Conservation (phyloP, 2,113 vertebrate species). For the Phoenicopterus ruber region DNA sequence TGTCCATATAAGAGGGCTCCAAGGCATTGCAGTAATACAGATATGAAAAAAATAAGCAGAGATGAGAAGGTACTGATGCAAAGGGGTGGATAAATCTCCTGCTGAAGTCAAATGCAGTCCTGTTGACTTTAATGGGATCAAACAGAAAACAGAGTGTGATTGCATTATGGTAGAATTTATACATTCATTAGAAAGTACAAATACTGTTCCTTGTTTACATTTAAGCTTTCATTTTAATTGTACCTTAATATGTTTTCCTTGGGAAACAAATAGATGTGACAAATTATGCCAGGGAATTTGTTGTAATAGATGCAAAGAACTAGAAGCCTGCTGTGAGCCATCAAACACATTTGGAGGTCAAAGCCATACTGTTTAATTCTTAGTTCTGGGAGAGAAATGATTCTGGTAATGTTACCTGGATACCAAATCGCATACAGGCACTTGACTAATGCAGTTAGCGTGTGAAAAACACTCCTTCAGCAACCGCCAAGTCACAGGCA, state of each 20-base stretch:
- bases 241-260: conserved; percentile 23
- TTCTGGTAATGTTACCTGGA: conserved; percentile 8
- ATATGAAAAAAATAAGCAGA: neutral
- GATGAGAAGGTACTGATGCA: neutral
- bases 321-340: conserved; percentile 32
- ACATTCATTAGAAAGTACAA: conserved; percentile 15
- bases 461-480: neutral
- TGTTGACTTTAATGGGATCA: neutral
- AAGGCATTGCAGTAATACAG: neutral
- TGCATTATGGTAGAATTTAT: neutral
- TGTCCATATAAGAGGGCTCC: neutral
- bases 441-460: neutral
- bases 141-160: neutral
- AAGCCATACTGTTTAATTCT: neutral
- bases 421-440: neutral
- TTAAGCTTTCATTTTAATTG: conserved; percentile 36
- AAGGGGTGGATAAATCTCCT: neutral
- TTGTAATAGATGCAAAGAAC: conserved; percentile 1
- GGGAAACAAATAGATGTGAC: conserved; percentile 17
- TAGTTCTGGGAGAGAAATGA: neutral
- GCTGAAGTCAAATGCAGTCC: neutral
- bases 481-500: neutral
- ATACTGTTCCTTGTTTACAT: conserved; percentile 15
- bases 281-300: neutral
- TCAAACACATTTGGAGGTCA: conserved; percentile 48